Conservation (phyloP, 2,888 invertebrate species). For the Drosophila mimica region DNA sequence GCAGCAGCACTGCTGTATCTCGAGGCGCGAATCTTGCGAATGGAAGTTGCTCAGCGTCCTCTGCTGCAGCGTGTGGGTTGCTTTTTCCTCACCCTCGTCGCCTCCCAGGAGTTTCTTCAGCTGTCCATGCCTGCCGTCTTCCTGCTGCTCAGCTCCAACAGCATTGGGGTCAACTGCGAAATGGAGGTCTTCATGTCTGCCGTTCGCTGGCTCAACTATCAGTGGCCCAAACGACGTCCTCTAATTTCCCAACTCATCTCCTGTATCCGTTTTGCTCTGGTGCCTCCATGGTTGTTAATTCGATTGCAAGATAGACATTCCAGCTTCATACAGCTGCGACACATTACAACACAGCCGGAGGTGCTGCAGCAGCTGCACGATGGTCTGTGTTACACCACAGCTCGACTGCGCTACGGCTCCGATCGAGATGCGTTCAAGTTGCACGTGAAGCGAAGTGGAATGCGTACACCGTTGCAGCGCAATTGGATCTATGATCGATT, state of each 20-base stretch:
- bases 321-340: slow-evolving; percentile 90
- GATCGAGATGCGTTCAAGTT: slow-evolving; percentile 90
- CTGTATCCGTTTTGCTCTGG: slow-evolving; percentile 91
- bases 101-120: slow-evolving; percentile 90
- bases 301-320: slow-evolving; percentile 90
- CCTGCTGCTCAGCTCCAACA: slow-evolving; percentile 89
- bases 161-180: slow-evolving; percentile 91
- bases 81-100: slow-evolving; percentile 91
- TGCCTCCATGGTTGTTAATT: slow-evolving; percentile 92
- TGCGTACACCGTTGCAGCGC: slow-evolving; percentile 89
- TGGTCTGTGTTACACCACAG: slow-evolving; percentile 91
- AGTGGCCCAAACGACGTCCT: slow-evolving; percentile 88
- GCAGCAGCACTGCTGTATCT: slow-evolving; percentile 90
- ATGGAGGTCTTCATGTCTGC: slow-evolving; percentile 90
- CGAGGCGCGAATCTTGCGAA: slow-evolving; percentile 86
- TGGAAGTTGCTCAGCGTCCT: slow-evolving; percentile 72
- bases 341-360: slow-evolving; percentile 88
- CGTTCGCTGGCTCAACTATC: slow-evolving; percentile 91
- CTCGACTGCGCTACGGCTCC: slow-evolving; percentile 90
- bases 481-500: slow-evolving; percentile 89
- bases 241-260: slow-evolving; percentile 88
- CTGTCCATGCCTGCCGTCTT: slow-evolving; percentile 89
- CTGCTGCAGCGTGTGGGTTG: slow-evolving; percentile 89
- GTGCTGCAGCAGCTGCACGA: slow-evolving; percentile 92
- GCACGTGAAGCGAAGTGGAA: slow-evolving; percentile 88